Percentiles rank a stretch among this genome's conserved stretches.
phyloP scores from a whole-genome alignment of 2,113 vertebrate species.

The Sinocyclocheilus maitianheensis region DNA sequence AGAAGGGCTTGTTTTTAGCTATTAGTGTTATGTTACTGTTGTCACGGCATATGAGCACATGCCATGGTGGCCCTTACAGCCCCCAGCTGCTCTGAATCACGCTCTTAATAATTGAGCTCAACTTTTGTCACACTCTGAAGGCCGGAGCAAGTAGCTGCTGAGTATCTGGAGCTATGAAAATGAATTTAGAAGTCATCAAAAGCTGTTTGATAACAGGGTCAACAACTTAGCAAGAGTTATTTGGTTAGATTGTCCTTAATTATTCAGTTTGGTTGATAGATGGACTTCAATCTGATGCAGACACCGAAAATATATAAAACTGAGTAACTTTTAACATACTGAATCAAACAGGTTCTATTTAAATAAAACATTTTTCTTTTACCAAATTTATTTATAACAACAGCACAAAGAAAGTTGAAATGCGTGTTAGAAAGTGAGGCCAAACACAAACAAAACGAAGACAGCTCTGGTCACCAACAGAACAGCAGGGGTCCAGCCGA shows the following conservation, averaged over 20 bases:
- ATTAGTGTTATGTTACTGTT: slow-evolving; percentile 49
- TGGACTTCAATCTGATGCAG: background rate
- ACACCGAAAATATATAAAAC: background rate
- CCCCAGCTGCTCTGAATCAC: slow-evolving; percentile 1
- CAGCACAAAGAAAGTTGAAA: background rate
- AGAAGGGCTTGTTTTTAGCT: slow-evolving; percentile 50
- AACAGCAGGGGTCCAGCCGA: background rate
- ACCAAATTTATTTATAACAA: background rate
- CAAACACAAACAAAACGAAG: slow-evolving; percentile 9
- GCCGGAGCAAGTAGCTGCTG: background rate
- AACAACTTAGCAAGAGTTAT: background rate
- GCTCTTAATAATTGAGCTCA: slow-evolving; percentile 35
- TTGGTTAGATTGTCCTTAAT: background rate
- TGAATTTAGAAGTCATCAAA: background rate
- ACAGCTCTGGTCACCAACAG: background rate
- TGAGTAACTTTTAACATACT: background rate
- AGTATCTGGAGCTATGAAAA: background rate
- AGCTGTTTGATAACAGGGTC: background rate
- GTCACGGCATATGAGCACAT: slow-evolving; percentile 46
- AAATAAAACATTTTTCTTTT: background rate
- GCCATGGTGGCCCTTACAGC: slow-evolving; percentile 4
- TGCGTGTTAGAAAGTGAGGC: background rate
- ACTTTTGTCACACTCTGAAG: slow-evolving; percentile 24
- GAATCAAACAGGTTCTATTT: background rate
- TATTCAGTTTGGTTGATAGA: background rate